phyloP scores from a whole-genome alignment of 2,888 invertebrate genomes.

The Melikaiella ostensackeni region DNA sequence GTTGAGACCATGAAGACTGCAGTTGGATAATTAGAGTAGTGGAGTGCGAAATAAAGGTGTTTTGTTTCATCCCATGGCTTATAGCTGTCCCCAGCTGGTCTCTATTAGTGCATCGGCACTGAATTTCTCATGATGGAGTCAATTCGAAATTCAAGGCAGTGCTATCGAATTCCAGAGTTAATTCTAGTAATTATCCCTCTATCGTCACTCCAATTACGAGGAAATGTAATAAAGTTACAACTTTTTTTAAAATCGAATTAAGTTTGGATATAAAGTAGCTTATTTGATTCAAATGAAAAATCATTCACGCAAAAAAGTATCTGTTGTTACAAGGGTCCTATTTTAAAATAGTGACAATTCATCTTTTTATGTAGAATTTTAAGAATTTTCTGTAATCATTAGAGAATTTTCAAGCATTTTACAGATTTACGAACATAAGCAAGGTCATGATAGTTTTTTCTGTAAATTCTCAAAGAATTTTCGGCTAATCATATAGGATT shows the following conservation, averaged over 20 bases:
- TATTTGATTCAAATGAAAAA: too few species aligned
- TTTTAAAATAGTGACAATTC: too few species aligned
- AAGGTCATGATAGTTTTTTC: too few species aligned
- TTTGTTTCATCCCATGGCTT: slow-evolving; percentile 4
- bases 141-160: background rate
- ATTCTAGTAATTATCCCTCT: slow-evolving; percentile 2
- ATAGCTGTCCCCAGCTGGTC: background rate
- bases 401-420: too few species aligned
- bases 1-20: slow-evolving; percentile 16
- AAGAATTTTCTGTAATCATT: too few species aligned
- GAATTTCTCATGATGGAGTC: background rate
- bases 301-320: too few species aligned
- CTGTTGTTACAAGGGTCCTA: too few species aligned
- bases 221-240: background rate
- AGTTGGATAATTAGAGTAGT: slow-evolving; percentile 29
- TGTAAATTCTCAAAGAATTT: too few species aligned
- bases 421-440: too few species aligned
- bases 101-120: background rate
- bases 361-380: too few species aligned
- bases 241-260: background rate
- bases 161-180: slow-evolving; percentile 3
- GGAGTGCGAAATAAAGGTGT: slow-evolving; percentile 12
- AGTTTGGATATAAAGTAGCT: background rate
- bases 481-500: too few species aligned
- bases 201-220: background rate